phyloP scores from a whole-genome alignment of 2,113 vertebrate species.

The Protobothrops mucrosquamatus region DNA sequence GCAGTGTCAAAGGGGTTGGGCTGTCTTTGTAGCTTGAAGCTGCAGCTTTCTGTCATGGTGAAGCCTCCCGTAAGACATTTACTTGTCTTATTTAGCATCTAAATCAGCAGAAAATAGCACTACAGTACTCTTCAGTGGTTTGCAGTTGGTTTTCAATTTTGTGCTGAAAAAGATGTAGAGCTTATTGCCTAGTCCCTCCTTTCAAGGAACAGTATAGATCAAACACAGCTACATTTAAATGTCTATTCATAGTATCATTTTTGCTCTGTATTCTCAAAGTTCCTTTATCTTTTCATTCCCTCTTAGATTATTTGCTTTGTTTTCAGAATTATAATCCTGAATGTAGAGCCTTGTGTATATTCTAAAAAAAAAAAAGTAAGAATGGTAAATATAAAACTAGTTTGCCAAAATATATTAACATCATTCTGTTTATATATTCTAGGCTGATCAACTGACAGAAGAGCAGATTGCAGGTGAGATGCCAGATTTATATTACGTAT shows the following conservation, averaged over 20 bases:
- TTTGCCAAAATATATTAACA: constrained; percentile 26
- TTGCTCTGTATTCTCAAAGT: background rate
- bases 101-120: background rate
- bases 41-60: background rate
- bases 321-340: background rate
- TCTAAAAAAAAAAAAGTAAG: background rate
- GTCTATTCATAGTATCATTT: background rate
- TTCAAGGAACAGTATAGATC: background rate
- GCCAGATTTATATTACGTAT: constrained; percentile 20
- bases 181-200: background rate
- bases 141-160: background rate
- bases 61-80: background rate
- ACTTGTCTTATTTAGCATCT: background rate
- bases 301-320: background rate
- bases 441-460: constrained; percentile 99
- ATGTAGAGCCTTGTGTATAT: background rate
- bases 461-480: constrained; percentile 98
- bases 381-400: background rate
- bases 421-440: constrained; percentile 54
- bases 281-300: background rate
- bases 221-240: background rate
- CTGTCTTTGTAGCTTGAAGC: background rate
- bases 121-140: background rate
- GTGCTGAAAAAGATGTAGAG: background rate
- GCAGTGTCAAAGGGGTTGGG: background rate